phyloP scores from a whole-genome alignment of 2,113 vertebrate genomes.

The Pomatostomus ruficeps region DNA sequence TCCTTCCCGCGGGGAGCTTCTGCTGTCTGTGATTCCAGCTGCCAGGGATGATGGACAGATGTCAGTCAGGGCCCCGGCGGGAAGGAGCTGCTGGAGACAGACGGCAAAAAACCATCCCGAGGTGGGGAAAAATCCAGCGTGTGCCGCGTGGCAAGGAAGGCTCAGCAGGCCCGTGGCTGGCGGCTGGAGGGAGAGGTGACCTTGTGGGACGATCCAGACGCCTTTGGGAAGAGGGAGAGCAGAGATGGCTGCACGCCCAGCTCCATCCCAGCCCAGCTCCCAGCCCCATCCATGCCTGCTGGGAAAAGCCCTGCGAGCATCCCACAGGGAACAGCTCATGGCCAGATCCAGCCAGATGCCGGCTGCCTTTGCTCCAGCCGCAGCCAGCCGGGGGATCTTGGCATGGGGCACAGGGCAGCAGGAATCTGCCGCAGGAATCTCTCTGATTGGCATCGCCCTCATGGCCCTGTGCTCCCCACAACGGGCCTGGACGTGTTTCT shows the following conservation, averaged over 20 bases:
- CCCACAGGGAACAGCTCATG: rapidly evolving
- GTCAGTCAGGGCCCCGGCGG: background rate
- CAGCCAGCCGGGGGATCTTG: rapidly evolving
- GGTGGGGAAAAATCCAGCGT: background rate
- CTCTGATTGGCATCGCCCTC: rapidly evolving
- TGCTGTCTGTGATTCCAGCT: rapidly evolving
- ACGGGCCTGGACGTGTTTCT: rapidly evolving
- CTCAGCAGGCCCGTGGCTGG: background rate
- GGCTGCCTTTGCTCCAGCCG: background rate
- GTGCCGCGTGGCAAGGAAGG: background rate
- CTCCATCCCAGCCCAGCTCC: background rate
- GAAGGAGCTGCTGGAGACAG: background rate
- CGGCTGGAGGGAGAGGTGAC: background rate
- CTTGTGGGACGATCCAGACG: background rate
- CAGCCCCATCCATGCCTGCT: rapidly evolving
- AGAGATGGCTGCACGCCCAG: background rate
- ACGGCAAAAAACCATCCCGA: background rate
- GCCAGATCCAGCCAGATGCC: rapidly evolving
- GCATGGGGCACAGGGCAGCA: background rate
- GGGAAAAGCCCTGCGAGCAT: background rate
- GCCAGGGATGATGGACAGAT: background rate
- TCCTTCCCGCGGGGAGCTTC: background rate
- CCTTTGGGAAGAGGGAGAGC: background rate
- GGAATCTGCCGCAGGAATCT: background rate
- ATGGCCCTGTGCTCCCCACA: rapidly evolving